Conservation (phyloP, 2,888 invertebrate genomes). For the Marronus borbonicus region DNA sequence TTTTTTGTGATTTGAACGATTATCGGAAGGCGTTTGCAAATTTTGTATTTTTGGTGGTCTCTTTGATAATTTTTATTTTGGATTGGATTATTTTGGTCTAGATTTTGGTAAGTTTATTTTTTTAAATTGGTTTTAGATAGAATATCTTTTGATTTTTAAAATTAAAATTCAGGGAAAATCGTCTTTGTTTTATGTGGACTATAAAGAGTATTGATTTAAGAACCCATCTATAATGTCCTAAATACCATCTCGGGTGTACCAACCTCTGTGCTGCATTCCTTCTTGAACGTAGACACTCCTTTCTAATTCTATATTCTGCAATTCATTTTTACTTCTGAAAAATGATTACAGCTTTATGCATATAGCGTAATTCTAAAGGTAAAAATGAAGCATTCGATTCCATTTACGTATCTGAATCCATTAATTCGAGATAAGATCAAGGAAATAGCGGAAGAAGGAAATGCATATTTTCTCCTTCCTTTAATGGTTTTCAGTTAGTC, state of each 20-base stretch:
- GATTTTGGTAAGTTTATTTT: not conserved
- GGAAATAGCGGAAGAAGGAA: too few relatives aligned
- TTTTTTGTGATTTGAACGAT: not conserved
- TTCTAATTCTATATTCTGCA: constrained; percentile 46
- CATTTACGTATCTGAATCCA: not conserved
- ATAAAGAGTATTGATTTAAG: constrained; percentile 12
- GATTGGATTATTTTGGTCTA: not conserved
- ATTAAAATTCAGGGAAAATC: not conserved
- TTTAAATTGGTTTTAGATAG: not conserved
- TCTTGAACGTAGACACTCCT: constrained; percentile 39
- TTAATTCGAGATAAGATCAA: not conserved
- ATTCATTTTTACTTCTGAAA: constrained; percentile 27
- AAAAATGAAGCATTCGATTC: not conserved
- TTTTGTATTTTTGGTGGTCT: not conserved
- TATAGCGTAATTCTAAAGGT: not conserved
- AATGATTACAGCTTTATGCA: not conserved
- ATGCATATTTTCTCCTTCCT: too few relatives aligned
- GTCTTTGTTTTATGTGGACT: not conserved
- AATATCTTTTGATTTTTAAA: not conserved
- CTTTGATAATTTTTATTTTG: not conserved
- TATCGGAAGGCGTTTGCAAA: not conserved
- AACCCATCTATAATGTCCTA: constrained; percentile 24
- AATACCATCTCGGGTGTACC: constrained; percentile 48
- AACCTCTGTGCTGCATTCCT: constrained; percentile 40
- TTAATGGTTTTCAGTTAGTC: too few relatives aligned